These are phyloP conservation scores for Actinostola sp. DNA, from an alignment of 92 coral and sea anemone species.

Conservation along the genomic window DNA sequence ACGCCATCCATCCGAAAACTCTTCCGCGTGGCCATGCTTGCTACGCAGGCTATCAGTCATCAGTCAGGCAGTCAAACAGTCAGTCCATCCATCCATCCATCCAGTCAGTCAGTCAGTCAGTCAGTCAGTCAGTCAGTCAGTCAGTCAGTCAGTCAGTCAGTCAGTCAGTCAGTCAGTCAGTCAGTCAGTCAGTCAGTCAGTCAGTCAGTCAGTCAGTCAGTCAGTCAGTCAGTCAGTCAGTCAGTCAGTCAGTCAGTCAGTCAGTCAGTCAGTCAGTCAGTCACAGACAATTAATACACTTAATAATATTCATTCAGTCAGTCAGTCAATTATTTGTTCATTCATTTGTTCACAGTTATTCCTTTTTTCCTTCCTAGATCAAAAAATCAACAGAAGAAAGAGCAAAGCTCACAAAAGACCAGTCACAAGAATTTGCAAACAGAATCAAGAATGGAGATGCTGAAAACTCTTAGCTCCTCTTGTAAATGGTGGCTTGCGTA, in stretches of 20 bases:
- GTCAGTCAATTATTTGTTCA: background rate
- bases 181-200: background rate
- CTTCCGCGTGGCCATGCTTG: too few relatives aligned
- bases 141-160: background rate
- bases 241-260: background rate
- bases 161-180: background rate
- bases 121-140: too few relatives aligned
- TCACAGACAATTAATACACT: too few relatives aligned
- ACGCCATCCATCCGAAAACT: too few relatives aligned
- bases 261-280: too few relatives aligned
- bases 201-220: background rate
- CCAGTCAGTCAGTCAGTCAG: too few relatives aligned
- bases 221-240: background rate
- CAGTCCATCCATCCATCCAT: too few relatives aligned
- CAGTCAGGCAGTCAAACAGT: too few relatives aligned
- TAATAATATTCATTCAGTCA: background rate
- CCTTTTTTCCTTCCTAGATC: conserved; percentile 22
- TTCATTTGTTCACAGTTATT: background rate
- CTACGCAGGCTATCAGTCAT: too few relatives aligned
- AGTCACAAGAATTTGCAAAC: conserved; percentile 55
- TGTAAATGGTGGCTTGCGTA: too few relatives aligned
- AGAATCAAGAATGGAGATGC: conserved; percentile 2
- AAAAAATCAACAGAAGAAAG: conserved; percentile 55
- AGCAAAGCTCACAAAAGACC: conserved; percentile 46
- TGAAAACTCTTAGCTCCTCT: too few relatives aligned